phyloP scores from a whole-genome alignment of 2,113 vertebrate genomes.

The Reinhardtius hippoglossoides region DNA sequence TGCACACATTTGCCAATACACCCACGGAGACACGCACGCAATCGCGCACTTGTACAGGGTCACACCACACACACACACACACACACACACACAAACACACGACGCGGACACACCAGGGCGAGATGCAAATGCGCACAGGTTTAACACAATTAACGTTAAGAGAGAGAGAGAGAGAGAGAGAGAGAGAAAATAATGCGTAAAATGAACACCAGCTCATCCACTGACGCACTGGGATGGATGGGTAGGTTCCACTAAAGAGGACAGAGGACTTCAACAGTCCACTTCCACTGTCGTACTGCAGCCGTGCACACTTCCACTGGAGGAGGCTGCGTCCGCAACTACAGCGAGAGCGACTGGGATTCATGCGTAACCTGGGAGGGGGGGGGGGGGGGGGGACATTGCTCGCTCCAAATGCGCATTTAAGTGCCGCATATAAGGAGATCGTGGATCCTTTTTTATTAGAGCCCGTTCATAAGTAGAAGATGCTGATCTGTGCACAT shows the following conservation, averaged over 20 bases:
- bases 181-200: constrained; percentile 10
- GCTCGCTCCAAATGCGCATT: constrained; percentile 56
- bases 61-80: constrained; percentile 5
- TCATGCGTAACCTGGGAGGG: constrained; percentile 33
- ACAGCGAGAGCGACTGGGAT: constrained; percentile 13
- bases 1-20: background rate
- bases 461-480: background rate
- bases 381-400: background rate
- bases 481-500: background rate
- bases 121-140: constrained; percentile 43
- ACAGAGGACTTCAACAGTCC: constrained; percentile 16
- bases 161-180: background rate
- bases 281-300: constrained; percentile 47
- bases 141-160: constrained; percentile 39
- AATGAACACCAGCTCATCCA: constrained; percentile 8
- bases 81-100: constrained; percentile 13
- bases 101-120: constrained; percentile 57
- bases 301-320: constrained; percentile 29
- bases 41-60: background rate
- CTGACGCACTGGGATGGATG: background rate
- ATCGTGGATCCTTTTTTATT: constrained; percentile 2
- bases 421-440: constrained; percentile 54
- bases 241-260: constrained; percentile 19
- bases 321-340: constrained; percentile 39
- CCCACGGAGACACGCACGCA: constrained; percentile 15